These are phyloP conservation scores for Scarus forsteni DNA, from an alignment of 2,797 vertebrate genomes.

Conservation along the genomic window DNA sequence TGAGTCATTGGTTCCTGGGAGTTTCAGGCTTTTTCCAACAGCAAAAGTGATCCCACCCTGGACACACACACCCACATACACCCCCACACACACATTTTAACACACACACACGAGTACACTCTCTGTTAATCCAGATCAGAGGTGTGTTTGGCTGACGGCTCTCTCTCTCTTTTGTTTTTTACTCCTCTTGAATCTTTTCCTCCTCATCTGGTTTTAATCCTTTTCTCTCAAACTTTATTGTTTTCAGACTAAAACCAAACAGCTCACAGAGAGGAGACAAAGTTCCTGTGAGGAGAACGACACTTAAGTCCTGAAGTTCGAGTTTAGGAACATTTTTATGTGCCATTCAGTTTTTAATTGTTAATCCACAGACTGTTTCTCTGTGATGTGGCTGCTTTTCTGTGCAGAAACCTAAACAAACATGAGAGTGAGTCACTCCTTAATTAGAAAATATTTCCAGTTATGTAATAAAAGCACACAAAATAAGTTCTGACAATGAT, in stretches of 20 bases:
- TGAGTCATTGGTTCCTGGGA: conserved; percentile 71
- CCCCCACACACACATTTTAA: neutral
- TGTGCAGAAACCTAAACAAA: no score
- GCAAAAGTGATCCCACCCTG: conserved; percentile 49
- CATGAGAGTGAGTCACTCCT: no score
- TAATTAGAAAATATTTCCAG: no score
- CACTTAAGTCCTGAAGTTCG: neutral
- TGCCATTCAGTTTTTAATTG: neutral
- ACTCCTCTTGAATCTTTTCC: conserved; percentile 15
- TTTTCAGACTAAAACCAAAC: conserved; percentile 9
- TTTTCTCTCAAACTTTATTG: neutral
- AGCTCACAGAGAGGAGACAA: neutral
- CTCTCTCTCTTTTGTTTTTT: neutral
- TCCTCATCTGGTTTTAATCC: conserved; percentile 50
- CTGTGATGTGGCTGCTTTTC: no score
- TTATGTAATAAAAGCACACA: no score
- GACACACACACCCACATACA: conserved; percentile 1
- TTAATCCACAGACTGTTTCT: no score
- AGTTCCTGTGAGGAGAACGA: neutral
- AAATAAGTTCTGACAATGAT: no score
- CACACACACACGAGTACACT: conserved; percentile 11
- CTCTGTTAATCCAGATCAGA: conserved; percentile 34
- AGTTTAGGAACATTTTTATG: no score
- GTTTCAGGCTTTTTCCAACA: conserved; percentile 51
- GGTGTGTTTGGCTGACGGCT: conserved; percentile 45